Base-by-base conservation (phyloP, 1,140 invertebrate genomes). In the Aphelenchoides besseyi region DNA sequence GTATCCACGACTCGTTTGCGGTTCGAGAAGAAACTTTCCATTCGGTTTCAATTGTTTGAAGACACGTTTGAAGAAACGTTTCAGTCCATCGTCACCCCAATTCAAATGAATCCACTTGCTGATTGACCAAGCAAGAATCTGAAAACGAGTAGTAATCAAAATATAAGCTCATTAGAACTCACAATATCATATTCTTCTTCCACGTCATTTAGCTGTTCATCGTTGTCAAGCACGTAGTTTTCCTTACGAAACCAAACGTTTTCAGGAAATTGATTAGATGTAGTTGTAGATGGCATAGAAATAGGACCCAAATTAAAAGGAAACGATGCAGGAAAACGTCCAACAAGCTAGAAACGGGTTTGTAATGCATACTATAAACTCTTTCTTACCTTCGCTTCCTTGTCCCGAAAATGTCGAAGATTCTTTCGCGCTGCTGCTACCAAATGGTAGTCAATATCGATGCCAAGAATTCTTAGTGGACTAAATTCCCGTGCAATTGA, bases 21-120 rank as follows among this genome's bases (percentile, higher is more conserved):
- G 90, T 85, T 99, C 96, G 0, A 99, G 85, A 61, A 98, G 90
- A 0, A 98, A 87, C 74, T 90, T 90, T 0, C 96, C 96, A 1
- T 94, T 94, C 0, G 94, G 92, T 59, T 90, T 88, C n/a, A 99
- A 87, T 79, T 97, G 94, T 8, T 89, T 88, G 83, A 91, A 94
- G 87, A 95, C 93, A 9, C 94, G 88, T 73, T 91, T 90, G 84
- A 98, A 98, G 54, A 92, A 89, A 73, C 92, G 88, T 86, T 95
- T 96, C n/a, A 99, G 84, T 2, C 95, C 96, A 16, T 88, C 89
- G 86, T 99, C 96, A 3, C 95, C 94, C 88, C 91, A 95, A 86
- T 98, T 98, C 9, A 98, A 87, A 85, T 98, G 96, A 76, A 98
- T 90, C 95, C 95, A 98, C 86, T 99, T 98, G 1, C 94, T 97